Evolutionary conservation across 2,797 vertebrate genomes (phyloP).

Genomic region (Columba guinea): DNA sequence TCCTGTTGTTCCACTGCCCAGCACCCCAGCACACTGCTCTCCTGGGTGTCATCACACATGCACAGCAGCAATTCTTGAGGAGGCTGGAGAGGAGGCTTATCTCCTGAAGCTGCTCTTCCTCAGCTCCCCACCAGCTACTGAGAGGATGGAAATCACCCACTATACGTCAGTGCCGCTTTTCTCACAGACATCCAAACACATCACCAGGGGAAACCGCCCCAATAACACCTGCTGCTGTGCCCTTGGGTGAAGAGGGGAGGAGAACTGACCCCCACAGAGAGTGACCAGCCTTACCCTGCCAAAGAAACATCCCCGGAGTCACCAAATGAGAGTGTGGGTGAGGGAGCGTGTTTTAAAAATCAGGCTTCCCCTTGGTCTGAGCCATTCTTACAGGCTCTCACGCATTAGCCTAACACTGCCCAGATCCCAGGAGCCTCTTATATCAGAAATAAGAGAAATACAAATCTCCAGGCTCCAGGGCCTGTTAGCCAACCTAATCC

Average conservation of each 20-base stretch:
- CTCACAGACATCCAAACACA: background rate
- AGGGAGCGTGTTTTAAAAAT: background rate
- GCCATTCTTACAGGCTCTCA: rapidly evolving
- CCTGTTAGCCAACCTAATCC: background rate
- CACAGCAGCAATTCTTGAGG: background rate
- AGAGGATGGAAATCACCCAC: background rate
- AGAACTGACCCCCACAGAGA: background rate
- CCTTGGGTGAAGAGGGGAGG: background rate
- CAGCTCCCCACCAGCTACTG: background rate
- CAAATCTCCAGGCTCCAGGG: background rate
- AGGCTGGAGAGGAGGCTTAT: background rate
- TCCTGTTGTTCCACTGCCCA: background rate
- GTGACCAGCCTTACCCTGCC: background rate
- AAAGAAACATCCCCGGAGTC: background rate
- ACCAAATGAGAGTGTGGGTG: background rate
- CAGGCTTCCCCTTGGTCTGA: background rate
- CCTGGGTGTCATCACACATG: background rate
- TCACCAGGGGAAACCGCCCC: rapidly evolving
- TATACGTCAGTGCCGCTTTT: background rate
- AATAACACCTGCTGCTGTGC: background rate
- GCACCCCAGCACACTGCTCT: background rate
- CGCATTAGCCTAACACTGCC: background rate
- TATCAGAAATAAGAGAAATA: background rate
- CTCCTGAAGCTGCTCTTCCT: background rate
- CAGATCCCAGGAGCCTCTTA: background rate